Evolutionary conservation across 2,797 vertebrate genomes (phyloP), one percentile per base, ranked within the genome.

Genomic region (Austrolebias charrua): DNA sequence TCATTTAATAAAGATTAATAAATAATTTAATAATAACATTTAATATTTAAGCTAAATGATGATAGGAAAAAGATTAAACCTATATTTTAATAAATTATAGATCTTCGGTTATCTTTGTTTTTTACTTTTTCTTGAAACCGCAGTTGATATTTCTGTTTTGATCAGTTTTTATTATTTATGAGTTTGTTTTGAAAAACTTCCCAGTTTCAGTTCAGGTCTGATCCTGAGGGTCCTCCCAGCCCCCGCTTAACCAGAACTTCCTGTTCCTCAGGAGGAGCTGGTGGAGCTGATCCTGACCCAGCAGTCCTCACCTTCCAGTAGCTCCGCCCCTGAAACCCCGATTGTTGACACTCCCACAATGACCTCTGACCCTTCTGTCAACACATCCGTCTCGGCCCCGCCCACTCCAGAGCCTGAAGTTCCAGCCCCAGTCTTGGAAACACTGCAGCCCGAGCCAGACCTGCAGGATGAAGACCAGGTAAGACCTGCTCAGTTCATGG

Each of bases 271-370:
- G 89, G 96, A 98, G 81, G 96, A 99, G 79, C 91, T 99, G 73
- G 96, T 99, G 46, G 92, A 95, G 66, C 91, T 98, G 78, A 95
- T 98, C 44, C 90, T 98, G 15, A 86, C 90, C 63, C 96, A 94
- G 79, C 95, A 92, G 79, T 90, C 93, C 0, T 87, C 89, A 0
- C 73, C 86, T 0, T 83, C 83, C 18, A 40, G 70, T 16, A 85
- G 79, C 58, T 71, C 71, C 4, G 20, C 62, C 55, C 58, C 86
- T 0, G 68, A 74, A 28, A 63, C 61, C 35, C 69, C 51, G 9
- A 43, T 47, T n/a, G 4, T 60, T 1, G 66, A 68, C 10, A n/a
- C 51, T 18, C 10, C 68, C 46, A 11, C 60, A n/a, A 29, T 55
- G 51, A 63, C 68, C 28, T 2, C 55, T 73, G 64, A 66, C 43